phyloP scores from a whole-genome alignment of 1,140 invertebrate species.

The Chymomyza costata region DNA sequence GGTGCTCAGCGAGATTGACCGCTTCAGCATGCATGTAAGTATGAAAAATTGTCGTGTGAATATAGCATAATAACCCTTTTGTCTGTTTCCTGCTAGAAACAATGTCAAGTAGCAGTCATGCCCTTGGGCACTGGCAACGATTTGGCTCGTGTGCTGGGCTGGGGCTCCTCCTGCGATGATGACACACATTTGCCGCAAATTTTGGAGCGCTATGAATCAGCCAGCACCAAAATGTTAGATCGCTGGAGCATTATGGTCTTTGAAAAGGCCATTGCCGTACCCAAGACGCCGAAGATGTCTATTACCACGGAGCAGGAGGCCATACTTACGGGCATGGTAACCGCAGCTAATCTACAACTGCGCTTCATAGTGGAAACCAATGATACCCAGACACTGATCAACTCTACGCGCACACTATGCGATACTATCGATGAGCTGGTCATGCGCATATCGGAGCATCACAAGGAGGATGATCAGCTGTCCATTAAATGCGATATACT shows the following conservation, averaged over 20 bases:
- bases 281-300: slow-evolving; percentile 77
- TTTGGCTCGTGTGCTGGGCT: slow-evolving; percentile 94
- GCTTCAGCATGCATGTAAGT: slow-evolving; percentile 93
- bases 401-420: slow-evolving; percentile 87
- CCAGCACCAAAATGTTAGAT: slow-evolving; percentile 96
- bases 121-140: slow-evolving; percentile 98
- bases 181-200: slow-evolving; percentile 94
- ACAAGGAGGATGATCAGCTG: slow-evolving; percentile 80
- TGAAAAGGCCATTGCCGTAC: slow-evolving; percentile 82
- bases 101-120: slow-evolving; percentile 93
- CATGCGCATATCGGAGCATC: slow-evolving; percentile 78
- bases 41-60: no score
- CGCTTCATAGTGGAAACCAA: slow-evolving; percentile 92
- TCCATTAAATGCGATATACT: slow-evolving; percentile 83
- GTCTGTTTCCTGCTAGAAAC: slow-evolving; percentile 79
- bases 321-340: slow-evolving; percentile 84
- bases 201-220: slow-evolving; percentile 94
- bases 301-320: slow-evolving; percentile 77
- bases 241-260: slow-evolving; percentile 97
- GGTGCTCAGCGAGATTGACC: slow-evolving; percentile 95
- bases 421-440: slow-evolving; percentile 89
- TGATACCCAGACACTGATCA: slow-evolving; percentile 84
- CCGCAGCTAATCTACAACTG: slow-evolving; percentile 86
- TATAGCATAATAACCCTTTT: background rate
- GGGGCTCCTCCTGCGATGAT: slow-evolving; percentile 96